Evolutionary conservation across 1,140 invertebrate species (phyloP), one percentile per base, ranked within the genome.

Genomic region (Cydia fagiglandana): DNA sequence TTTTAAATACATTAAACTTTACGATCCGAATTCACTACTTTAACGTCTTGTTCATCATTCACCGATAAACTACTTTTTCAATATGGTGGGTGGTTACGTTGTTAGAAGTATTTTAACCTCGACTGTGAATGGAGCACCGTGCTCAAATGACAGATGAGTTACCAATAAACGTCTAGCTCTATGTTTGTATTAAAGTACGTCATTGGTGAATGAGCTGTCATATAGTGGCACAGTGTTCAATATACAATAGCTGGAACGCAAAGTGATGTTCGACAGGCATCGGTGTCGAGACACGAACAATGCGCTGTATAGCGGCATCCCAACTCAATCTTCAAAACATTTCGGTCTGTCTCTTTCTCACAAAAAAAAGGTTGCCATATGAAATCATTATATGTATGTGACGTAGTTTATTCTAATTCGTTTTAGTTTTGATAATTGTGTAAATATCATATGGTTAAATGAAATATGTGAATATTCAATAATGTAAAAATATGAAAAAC

Each of bases 61-160:
- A 91, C 88, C 86, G 84, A 87, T 87, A 90, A 88, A 90, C 88
- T 92, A 86, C 85, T 91, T 90, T 91, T 90, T 91, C 90, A 91
- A 91, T 91, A 91, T 91, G 90, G 90, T 87, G 84, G 85, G 83
- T 89, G 84, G 87, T 87, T 87, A 86, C 84, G 83, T 82, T 82
- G 82, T 70, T 38, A 17, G 34, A 17, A 70, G 34, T 38, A 70
- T 17, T 70, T 68, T 38, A 70, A 70, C 66, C 34, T 12, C 30
- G 30, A 45, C n/a, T 70, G n/a, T 70, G 66, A 70, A 41, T 70
- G 17, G 34, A 70, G 66, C 66, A 70, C 66, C 5, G 66, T 41
- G 34, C n/a, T 15, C 7, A 12, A 10, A 70, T 70, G 66, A 70
- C 66, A 70, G 66, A 9, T 70, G 34, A 41, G 34, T 41, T 7